Evolutionary conservation across 2,113 vertebrate species (phyloP).

Genomic region (Nesospiza acunhae): DNA sequence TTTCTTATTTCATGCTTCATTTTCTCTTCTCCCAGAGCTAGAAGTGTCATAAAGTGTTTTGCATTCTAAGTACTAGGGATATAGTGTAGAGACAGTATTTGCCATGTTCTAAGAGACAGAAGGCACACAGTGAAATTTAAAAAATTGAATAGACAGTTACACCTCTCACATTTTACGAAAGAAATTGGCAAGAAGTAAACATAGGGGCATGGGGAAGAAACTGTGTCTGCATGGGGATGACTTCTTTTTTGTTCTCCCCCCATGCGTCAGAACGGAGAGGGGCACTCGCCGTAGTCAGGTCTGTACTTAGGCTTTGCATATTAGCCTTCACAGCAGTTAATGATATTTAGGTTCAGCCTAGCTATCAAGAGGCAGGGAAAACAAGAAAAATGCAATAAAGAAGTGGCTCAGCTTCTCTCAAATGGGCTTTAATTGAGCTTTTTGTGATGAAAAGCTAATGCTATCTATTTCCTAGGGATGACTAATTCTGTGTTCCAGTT

Average conservation of each 20-base stretch:
- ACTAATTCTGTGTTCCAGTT: not conserved
- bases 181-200: not conserved
- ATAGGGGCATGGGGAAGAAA: not conserved
- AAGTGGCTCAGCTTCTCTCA: not conserved
- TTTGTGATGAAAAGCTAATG: slow-evolving; percentile 39
- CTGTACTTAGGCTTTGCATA: not conserved
- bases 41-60: slow-evolving; percentile 67
- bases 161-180: not conserved
- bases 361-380: not conserved
- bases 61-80: slow-evolving; percentile 60
- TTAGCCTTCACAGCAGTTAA: not conserved
- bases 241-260: rapidly evolving
- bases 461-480: slow-evolving; percentile 29
- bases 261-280: not conserved
- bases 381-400: not conserved
- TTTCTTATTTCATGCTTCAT: slow-evolving; percentile 77
- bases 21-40: slow-evolving; percentile 66
- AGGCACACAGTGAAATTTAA: not conserved
- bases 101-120: slow-evolving; percentile 34
- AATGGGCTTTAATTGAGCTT: slow-evolving; percentile 49
- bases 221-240: not conserved
- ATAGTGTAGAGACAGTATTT: slow-evolving; percentile 59
- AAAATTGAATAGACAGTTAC: slow-evolving; percentile 5
- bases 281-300: not conserved
- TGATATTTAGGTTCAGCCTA: not conserved